These are phyloP conservation scores for Tapera naevia DNA, from an alignment of 2,797 vertebrate genomes.

Conservation along the genomic window DNA sequence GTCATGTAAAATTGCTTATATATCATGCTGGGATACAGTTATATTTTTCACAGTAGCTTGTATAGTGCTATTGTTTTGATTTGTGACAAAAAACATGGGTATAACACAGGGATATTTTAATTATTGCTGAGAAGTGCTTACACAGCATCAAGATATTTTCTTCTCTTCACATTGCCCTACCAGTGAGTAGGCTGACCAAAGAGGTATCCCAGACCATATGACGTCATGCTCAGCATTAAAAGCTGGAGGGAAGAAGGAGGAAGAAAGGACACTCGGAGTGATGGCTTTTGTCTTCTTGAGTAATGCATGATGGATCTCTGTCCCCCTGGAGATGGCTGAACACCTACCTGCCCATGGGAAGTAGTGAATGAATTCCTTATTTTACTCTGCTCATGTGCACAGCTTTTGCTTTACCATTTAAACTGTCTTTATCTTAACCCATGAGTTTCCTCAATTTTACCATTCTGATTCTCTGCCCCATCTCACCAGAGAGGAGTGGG, in stretches of 20 bases:
- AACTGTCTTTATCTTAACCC: not conserved
- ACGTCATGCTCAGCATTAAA: not conserved
- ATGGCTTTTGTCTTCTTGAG: not conserved
- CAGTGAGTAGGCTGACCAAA: not conserved
- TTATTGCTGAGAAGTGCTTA: not conserved
- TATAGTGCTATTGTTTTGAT: not conserved
- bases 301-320: fast-evolving
- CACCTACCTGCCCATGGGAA: too few relatives aligned
- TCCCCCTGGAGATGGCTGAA: not conserved
- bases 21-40: not conserved
- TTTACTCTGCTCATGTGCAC: fast-evolving
- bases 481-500: not conserved
- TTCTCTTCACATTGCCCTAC: not conserved
- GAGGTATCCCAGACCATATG: too few relatives aligned
- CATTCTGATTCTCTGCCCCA: not conserved
- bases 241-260: not conserved
- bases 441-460: not conserved
- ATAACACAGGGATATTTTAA: not conserved
- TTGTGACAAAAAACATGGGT: not conserved
- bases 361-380: not conserved
- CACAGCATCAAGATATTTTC: not conserved
- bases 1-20: not conserved
- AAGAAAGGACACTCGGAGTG: fast-evolving
- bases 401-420: not conserved
- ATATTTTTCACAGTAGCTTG: not conserved